Percentiles rank a stretch among this genome's conserved stretches.
Conservation (phyloP, 2,888 invertebrate species). For the Yponomeuta sedellus region DNA sequence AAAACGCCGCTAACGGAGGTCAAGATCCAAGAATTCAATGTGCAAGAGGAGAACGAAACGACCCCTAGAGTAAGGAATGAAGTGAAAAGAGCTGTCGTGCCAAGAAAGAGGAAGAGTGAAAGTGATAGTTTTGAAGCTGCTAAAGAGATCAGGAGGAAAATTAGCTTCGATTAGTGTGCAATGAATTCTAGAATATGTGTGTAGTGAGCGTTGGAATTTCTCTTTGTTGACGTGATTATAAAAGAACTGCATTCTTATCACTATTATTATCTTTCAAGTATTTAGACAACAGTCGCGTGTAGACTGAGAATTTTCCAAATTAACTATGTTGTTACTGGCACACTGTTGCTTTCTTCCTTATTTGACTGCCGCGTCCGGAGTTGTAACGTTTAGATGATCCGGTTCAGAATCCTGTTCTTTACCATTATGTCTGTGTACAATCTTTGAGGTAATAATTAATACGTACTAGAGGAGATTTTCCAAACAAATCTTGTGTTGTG, state of each 20-base stretch:
- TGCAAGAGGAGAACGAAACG: conserved; percentile 36
- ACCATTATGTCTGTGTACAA: no score
- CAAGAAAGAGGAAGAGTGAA: conserved; percentile 35
- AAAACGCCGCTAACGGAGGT: not conserved
- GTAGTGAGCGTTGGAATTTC: not conserved
- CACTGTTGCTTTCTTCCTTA: no score
- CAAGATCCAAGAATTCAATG: not conserved
- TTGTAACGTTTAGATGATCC: no score
- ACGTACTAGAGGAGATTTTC: no score
- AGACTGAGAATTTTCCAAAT: no score
- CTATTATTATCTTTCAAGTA: not conserved
- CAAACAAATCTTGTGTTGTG: no score
- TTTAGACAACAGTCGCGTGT: no score
- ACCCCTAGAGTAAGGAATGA: conserved; percentile 39
- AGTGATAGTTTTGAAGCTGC: conserved; percentile 22
- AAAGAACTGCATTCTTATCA: not conserved
- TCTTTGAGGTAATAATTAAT: no score
- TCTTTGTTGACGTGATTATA: not conserved
- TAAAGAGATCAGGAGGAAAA: conserved; percentile 37
- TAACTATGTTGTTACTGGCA: no score
- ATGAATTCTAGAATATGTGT: not conserved
- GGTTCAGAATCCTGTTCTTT: no score
- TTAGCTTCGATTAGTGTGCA: conserved; percentile 35
- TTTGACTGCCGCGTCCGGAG: no score
- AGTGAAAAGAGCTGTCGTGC: conserved; percentile 22